Evolutionary conservation across 2,888 invertebrate species (phyloP).

Genomic region (Papilio gigon): DNA sequence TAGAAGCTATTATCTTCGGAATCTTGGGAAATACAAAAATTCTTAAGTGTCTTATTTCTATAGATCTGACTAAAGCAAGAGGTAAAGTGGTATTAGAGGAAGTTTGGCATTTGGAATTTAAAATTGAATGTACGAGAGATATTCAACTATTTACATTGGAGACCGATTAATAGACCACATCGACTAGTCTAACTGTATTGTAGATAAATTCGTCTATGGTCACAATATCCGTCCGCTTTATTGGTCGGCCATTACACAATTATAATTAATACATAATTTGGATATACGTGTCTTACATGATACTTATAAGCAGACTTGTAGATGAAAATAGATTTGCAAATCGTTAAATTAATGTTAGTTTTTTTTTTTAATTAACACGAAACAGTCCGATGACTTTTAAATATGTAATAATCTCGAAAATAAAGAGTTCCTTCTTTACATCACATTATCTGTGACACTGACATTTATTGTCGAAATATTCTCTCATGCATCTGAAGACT

Average conservation of each 20-base stretch:
- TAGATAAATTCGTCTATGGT: slow-evolving; percentile 40
- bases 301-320: too few species aligned
- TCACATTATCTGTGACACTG: slow-evolving; percentile 20
- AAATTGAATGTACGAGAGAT: slow-evolving; percentile 20
- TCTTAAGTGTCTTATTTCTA: slow-evolving; percentile 3
- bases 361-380: too few species aligned
- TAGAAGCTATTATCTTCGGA: slow-evolving; percentile 2
- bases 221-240: slow-evolving; percentile 18
- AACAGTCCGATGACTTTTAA: neutral
- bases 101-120: slow-evolving; percentile 48
- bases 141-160: slow-evolving; percentile 12
- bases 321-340: too few species aligned
- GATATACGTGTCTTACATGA: too few species aligned
- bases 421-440: slow-evolving; percentile 26
- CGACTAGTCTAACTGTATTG: slow-evolving; percentile 30
- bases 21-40: neutral
- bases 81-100: slow-evolving; percentile 48
- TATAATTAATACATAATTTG: too few species aligned
- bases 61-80: slow-evolving; percentile 40
- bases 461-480: slow-evolving; percentile 26
- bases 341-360: too few species aligned
- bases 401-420: slow-evolving; percentile 10
- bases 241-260: slow-evolving; percentile 35
- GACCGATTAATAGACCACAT: slow-evolving; percentile 9
- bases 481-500: neutral